Percentiles rank a stretch among this genome's conserved stretches.
Conservation (phyloP, 2,797 vertebrate species). For the Rhynchonycteris naso region DNA sequence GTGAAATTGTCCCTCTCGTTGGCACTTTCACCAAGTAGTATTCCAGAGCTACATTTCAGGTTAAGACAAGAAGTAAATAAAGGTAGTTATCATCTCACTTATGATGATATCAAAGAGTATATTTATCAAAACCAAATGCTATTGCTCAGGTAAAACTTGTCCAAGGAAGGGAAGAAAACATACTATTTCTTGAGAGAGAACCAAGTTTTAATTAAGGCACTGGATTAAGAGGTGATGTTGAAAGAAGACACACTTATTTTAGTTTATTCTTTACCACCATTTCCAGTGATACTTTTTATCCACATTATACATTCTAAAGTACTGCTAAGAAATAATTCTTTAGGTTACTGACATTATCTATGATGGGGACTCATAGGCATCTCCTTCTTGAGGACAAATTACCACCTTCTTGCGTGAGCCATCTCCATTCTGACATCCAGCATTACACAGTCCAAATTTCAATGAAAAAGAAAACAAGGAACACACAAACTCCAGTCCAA, state of each 20-base stretch:
- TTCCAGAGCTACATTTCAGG: slow-evolving; percentile 35
- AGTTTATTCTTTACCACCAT: not conserved
- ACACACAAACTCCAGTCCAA: not conserved
- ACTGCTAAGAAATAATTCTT: not conserved
- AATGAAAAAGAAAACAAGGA: not conserved
- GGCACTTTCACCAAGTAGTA: not conserved
- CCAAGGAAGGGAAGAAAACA: not conserved
- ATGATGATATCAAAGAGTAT: not conserved
- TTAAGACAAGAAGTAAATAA: slow-evolving; percentile 36
- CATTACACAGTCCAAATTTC: not conserved
- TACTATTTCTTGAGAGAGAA: slow-evolving; percentile 4
- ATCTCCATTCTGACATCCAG: not conserved
- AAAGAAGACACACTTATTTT: not conserved
- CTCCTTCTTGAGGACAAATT: not conserved
- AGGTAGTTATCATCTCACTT: not conserved
- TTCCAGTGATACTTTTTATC: not conserved
- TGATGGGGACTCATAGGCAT: not conserved
- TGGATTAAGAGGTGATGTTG: not conserved
- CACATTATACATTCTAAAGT: not conserved
- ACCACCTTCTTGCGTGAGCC: not conserved
- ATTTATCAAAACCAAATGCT: slow-evolving; percentile 43
- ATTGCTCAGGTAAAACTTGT: slow-evolving; percentile 22
- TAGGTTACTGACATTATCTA: not conserved
- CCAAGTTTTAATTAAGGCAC: not conserved
- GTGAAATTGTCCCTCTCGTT: not conserved